These are phyloP conservation scores for Hemicordylus capensis DNA, from an alignment of 2,113 vertebrate genomes.

Conservation along the genomic window DNA sequence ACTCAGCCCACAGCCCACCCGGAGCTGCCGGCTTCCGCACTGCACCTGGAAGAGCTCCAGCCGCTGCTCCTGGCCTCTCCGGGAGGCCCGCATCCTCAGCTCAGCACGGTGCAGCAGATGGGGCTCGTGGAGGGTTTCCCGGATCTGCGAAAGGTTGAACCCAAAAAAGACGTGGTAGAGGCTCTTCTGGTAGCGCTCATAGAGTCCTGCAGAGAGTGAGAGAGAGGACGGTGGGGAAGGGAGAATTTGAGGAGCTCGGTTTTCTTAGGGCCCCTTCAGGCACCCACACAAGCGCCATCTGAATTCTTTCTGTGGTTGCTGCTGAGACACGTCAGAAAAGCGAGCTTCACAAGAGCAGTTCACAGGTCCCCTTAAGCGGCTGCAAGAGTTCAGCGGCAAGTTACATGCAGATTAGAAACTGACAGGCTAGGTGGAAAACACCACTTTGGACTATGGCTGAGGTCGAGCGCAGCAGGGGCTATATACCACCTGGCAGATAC, in stretches of 20 bases:
- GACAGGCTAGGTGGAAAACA: neutral
- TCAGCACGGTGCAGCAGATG: constrained; percentile 81
- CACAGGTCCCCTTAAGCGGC: neutral
- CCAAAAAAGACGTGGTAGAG: constrained; percentile 46
- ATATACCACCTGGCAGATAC: no score
- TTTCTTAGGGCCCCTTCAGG: no score
- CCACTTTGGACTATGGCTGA: neutral
- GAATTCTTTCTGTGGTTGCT: no score
- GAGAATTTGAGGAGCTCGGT: neutral
- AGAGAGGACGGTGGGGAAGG: neutral
- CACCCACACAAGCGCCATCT: no score
- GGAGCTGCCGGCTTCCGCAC: neutral
- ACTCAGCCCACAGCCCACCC: neutral
- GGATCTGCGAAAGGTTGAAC: constrained; percentile 75
- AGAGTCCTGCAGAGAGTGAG: neutral
- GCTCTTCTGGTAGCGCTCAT: neutral
- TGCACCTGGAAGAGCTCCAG: constrained; percentile 84
- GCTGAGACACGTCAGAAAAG: neutral
- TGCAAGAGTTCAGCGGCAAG: neutral
- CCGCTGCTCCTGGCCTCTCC: constrained; percentile 60
- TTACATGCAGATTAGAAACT: neutral
- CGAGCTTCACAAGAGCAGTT: neutral
- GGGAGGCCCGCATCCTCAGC: constrained; percentile 76
- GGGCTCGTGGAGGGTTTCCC: constrained; percentile 57
- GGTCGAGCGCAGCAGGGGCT: no score